phyloP scores from a whole-genome alignment of 2,113 vertebrate genomes.

The Takifugu flavidus region DNA sequence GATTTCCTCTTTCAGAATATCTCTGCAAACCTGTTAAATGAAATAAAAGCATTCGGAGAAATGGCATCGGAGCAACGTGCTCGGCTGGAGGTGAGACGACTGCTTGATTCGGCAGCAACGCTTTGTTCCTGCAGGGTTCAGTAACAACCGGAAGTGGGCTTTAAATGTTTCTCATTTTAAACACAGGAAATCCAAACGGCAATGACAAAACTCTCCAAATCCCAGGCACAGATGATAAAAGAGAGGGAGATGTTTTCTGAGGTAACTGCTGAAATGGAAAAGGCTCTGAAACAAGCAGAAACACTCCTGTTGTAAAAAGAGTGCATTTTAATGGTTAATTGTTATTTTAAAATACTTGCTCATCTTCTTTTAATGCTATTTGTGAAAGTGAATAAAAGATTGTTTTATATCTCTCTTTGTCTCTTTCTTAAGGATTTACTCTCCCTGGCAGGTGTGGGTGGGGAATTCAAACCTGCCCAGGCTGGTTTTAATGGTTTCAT shows the following conservation, averaged over 20 bases:
- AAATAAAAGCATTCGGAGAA: constrained; percentile 60
- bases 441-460: accelerated
- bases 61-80: constrained; percentile 50
- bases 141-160: neutral
- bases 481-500: no score
- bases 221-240: constrained; percentile 47
- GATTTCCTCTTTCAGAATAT: constrained; percentile 49
- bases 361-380: neutral
- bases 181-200: constrained; percentile 64
- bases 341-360: neutral
- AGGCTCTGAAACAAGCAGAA: constrained; percentile 65
- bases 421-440: neutral
- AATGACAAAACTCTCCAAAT: constrained; percentile 51
- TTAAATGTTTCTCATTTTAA: neutral
- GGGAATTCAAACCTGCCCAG: no score
- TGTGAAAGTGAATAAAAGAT: neutral
- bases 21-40: constrained; percentile 59
- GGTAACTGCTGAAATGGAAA: constrained; percentile 54
- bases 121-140: neutral
- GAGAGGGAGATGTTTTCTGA: constrained; percentile 60
- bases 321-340: neutral
- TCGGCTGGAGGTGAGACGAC: constrained; percentile 52
- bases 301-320: constrained; percentile 11
- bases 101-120: neutral
- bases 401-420: neutral